Evolutionary conservation across 2,797 vertebrate genomes (phyloP).

Genomic region (Macroramphosus scolopax): DNA sequence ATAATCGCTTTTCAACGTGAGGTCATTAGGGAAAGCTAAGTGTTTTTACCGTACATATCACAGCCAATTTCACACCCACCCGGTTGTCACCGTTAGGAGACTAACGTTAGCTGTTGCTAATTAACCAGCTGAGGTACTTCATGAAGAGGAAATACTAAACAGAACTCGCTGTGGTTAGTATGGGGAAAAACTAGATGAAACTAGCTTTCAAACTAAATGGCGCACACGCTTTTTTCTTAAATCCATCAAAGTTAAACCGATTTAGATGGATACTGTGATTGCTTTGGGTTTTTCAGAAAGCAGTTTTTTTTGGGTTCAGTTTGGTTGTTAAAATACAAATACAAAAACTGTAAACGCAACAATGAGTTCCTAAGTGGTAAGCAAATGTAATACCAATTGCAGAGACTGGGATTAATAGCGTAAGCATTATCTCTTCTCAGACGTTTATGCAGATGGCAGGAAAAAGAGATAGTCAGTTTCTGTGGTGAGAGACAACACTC

Average conservation of each 20-base stretch:
- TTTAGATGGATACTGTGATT: not conserved
- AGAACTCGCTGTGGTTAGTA: no score
- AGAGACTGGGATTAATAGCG: slow-evolving; percentile 6
- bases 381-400: not conserved
- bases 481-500: slow-evolving; percentile 53
- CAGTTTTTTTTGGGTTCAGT: not conserved
- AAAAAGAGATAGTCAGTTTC: slow-evolving; percentile 20
- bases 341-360: not conserved
- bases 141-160: not conserved
- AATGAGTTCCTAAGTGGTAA: not conserved
- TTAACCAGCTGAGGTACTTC: not conserved
- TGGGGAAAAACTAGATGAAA: no score
- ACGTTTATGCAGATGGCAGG: slow-evolving; percentile 23
- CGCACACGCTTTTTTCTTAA: no score
- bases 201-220: no score
- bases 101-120: slow-evolving; percentile 6
- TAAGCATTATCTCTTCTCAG: not conserved
- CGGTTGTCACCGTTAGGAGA: slow-evolving; percentile 1
- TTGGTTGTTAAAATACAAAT: not conserved
- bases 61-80: slow-evolving; percentile 16
- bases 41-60: not conserved
- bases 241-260: not conserved
- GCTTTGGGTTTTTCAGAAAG: slow-evolving; percentile 22
- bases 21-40: no score
- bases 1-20: not conserved